Evolutionary conservation across 2,797 vertebrate genomes (phyloP), one percentile per base, ranked within the genome.

Genomic region (Podargus strigoides): DNA sequence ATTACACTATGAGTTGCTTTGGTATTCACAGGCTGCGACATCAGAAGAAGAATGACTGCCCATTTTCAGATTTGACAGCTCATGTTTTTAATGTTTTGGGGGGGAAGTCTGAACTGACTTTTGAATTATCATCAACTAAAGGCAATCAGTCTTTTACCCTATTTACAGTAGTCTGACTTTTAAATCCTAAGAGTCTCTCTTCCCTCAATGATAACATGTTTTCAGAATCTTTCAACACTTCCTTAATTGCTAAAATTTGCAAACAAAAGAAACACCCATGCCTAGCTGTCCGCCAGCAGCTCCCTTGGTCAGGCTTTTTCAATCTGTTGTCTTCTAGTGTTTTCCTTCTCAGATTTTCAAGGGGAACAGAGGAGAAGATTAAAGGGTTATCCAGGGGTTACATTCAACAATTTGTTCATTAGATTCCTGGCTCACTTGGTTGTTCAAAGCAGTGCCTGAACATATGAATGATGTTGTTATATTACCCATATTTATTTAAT

Each of bases 201-300:
- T 89, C 52, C 83, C 62, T 87, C 91, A 78, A 50, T 84, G 87
- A 92, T 81, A 92, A 58, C 94, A 91, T 66, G 85, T 95, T 97
- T 89, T 79, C 94, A 89, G 75, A 89, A 87, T 94, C 88, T 85
- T 96, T 94, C 94, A 96, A 94, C 93, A 90, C 90, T 94, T 94
- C 9, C 89, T 93, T 96, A 95, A 92, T 94, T 96, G 94, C 90
- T 91, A 85, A 88, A 90, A 94, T 89, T 90, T 91, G 90, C 84
- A 47, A 91, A 87, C 75, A 84, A 67, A 42, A 85, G 47, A 75
- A 92, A 89, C 69, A 85, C 53, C 76, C 69, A 60, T 62, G 47
- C 56, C 52, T 87, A 79, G 63, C 84, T 85, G 69, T 60, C 50
- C 0, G 1, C 86, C 79, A 58, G 60, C 69, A 52, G 52, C 34